These are phyloP conservation scores for Clinocottus analis DNA, from an alignment of 2,113 vertebrate species.

Conservation along the genomic window DNA sequence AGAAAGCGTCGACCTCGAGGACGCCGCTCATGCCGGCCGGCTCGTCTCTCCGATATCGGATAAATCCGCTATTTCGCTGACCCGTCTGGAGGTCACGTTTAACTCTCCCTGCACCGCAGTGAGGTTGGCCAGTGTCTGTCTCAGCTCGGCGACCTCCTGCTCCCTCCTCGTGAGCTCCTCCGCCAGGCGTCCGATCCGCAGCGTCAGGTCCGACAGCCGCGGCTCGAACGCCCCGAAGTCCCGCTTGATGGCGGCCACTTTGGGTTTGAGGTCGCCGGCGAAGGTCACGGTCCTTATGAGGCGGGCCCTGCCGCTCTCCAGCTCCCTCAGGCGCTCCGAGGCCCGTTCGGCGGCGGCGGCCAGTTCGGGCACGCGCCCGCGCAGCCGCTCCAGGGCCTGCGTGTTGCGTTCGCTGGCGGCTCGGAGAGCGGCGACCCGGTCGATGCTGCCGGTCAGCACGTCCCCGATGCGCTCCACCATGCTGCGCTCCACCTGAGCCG, in stretches of 20 bases:
- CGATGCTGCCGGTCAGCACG: constrained; percentile 89
- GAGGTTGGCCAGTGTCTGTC: constrained; percentile 86
- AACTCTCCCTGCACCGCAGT: constrained; percentile 80
- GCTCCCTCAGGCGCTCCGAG: constrained; percentile 81
- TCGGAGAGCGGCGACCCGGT: constrained; percentile 86
- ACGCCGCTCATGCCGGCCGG: constrained; percentile 37
- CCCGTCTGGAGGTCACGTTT: constrained; percentile 78
- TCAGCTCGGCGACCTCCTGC: constrained; percentile 86
- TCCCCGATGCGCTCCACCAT: constrained; percentile 89
- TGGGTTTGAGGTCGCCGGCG: constrained; percentile 93
- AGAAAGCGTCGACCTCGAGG: not conserved
- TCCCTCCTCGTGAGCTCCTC: constrained; percentile 85
- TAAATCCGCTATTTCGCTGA: constrained; percentile 78
- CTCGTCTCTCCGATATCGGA: constrained; percentile 46
- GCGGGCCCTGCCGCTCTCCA: constrained; percentile 90
- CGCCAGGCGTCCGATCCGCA: constrained; percentile 90
- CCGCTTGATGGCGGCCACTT: constrained; percentile 87
- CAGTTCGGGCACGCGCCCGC: constrained; percentile 83
- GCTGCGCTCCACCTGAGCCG: constrained; percentile 82
- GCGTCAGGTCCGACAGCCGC: constrained; percentile 87
- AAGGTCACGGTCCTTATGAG: constrained; percentile 88
- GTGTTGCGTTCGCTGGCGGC: constrained; percentile 84
- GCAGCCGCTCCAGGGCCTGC: constrained; percentile 82
- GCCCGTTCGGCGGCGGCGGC: constrained; percentile 76
- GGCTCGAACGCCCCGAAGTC: constrained; percentile 88